Base-by-base conservation (phyloP, 1,140 invertebrate species). In the Orchesella cincta region DNA sequence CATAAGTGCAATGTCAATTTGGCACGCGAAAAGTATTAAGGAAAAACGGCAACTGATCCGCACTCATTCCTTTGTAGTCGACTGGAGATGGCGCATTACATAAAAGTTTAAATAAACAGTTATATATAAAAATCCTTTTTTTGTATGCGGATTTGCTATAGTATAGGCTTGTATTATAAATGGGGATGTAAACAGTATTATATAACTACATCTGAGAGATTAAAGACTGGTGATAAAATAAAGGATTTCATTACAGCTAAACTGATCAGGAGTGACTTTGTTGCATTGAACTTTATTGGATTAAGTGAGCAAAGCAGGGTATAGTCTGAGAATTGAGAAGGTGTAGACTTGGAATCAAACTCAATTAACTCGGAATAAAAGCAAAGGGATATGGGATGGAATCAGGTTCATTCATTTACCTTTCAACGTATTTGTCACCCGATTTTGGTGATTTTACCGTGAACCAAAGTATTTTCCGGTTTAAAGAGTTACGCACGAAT, bases 21-120 rank as follows among this genome's bases (percentile, higher is more conserved):
- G 78, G 78, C 78, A 79, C 78, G 62, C 77, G 78, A 79, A 79
- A 79, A 79, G 74, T 77, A 77, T 79, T 76, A 81, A 79, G 79
- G 73, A 79, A 78, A 76, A 79, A 77, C 77, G 78, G 76, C 75
- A 77, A 72, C 70, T 75, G 74, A 75, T 39, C 33, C 28, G 31
- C 71, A 34, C 14, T 28, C 71, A 29, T n/a, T 1, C 54, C n/a
- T 26, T n/a, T 57, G 54, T 57, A 28, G 54, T n/a, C n/a, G n/a
- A n/a, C n/a, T n/a, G n/a, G n/a, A 14, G 20, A 57, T 23, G 23
- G 8, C 3, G 23, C 26, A 57, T 18, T 57, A 26, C 8, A 26
- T 57, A 57, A 57, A 57, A 67, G 8, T 67, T 67, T 67, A 67
- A 67, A 67, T 29, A 67, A 67, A 67, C 62, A 67, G 62, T 67